phyloP scores from a whole-genome alignment of 1,140 invertebrate genomes.

The Panagrolaimus sp. region DNA sequence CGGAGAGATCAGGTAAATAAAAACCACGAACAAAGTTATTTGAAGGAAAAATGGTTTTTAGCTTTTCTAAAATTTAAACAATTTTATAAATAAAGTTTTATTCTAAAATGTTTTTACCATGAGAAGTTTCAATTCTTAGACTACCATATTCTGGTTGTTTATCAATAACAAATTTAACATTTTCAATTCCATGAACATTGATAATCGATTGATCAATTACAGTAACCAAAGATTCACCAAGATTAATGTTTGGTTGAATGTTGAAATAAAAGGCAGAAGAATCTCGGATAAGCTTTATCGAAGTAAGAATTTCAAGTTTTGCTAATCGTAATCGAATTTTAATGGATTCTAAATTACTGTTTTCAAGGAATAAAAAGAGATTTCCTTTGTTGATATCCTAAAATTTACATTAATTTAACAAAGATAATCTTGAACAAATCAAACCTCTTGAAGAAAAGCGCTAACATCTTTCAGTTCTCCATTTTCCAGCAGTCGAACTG shows the following conservation, averaged over 20 bases:
- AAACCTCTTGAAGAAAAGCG: slow-evolving; percentile 22
- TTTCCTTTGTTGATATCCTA: no score
- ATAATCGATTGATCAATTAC: background rate
- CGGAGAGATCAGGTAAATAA: background rate
- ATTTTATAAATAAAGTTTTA: background rate
- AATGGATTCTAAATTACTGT: no score
- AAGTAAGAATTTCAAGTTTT: no score
- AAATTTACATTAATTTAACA: no score
- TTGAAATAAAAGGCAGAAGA: no score
- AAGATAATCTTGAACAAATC: no score
- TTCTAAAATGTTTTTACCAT: background rate
- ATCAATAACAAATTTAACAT: background rate
- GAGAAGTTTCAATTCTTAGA: background rate
- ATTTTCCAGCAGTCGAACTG: slow-evolving; percentile 19
- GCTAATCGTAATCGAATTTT: no score
- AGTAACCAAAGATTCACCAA: background rate
- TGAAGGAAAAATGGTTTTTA: background rate
- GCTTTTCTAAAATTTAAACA: background rate
- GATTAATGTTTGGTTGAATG: background rate
- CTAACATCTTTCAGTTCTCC: slow-evolving; percentile 11
- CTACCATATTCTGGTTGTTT: background rate
- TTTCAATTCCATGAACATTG: background rate
- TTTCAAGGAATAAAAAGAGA: no score
- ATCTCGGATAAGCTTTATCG: no score
- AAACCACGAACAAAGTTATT: background rate